Percentiles rank a stretch among this genome's conserved stretches.
Evolutionary conservation across 1,140 invertebrate species (phyloP).

Genomic region (Coenobita brevimanus): DNA sequence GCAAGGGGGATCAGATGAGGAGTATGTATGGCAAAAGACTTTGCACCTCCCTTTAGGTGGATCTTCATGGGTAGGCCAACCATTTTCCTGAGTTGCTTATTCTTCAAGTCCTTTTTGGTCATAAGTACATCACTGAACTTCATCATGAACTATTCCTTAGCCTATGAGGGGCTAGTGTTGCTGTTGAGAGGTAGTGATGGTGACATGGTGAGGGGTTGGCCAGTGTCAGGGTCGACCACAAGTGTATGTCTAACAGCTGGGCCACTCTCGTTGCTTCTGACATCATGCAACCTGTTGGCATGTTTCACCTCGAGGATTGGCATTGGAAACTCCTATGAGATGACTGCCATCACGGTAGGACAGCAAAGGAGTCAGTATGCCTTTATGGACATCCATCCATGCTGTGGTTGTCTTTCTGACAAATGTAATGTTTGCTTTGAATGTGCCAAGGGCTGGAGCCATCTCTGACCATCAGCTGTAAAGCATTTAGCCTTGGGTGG

Average conservation of each 20-base stretch:
- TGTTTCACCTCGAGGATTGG: slow-evolving; percentile 8
- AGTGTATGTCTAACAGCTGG: not conserved
- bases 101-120: slow-evolving; percentile 6
- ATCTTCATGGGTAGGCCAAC: slow-evolving; percentile 20
- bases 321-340: not conserved
- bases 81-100: not conserved
- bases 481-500: too few relatives aligned
- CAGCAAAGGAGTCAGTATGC: not conserved
- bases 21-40: slow-evolving; percentile 34
- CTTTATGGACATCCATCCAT: not conserved
- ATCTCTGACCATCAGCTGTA: not conserved
- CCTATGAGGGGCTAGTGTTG: not conserved
- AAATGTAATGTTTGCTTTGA: not conserved
- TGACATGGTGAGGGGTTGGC: not conserved
- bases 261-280: not conserved
- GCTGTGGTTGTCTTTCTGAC: not conserved
- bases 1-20: slow-evolving; percentile 15
- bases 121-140: not conserved
- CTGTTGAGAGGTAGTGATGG: not conserved
- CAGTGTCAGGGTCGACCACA: not conserved
- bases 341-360: not conserved
- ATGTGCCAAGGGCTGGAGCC: not conserved
- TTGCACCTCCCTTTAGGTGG: slow-evolving; percentile 12
- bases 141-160: not conserved
- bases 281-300: not conserved